Evolutionary conservation across 1,140 invertebrate species (phyloP).

Genomic region (Octopus sinensis): DNA sequence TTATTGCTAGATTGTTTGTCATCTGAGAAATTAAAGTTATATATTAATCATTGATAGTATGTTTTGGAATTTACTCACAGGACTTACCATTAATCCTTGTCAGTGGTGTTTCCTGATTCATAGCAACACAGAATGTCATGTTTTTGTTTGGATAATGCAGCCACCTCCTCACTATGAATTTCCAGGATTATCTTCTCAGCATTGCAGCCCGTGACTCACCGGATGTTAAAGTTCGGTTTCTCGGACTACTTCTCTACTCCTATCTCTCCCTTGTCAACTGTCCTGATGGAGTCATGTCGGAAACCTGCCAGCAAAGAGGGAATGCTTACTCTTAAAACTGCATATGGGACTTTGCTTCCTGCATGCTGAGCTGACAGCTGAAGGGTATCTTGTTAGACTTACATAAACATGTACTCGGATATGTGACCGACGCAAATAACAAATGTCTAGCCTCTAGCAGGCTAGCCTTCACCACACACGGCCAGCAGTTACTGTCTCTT

Average conservation of each 20-base stretch:
- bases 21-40: too few relatives aligned
- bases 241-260: constrained; percentile 3
- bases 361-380: not conserved
- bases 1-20: too few relatives aligned
- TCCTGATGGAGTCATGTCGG: constrained; percentile 19
- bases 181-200: constrained; percentile 3
- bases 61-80: not conserved
- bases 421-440: constrained; percentile 12
- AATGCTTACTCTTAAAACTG: not conserved
- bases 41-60: too few relatives aligned
- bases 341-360: constrained; percentile 15
- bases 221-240: not conserved
- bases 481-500: not conserved
- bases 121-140: constrained; percentile 6
- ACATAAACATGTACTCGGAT: constrained; percentile 16
- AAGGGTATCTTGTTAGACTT: constrained; percentile 17
- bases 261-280: not conserved
- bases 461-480: not conserved
- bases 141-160: constrained; percentile 8
- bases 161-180: constrained; percentile 1
- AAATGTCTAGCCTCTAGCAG: constrained; percentile 2
- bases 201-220: constrained; percentile 3
- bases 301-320: constrained; percentile 15
- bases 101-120: constrained; percentile 1
- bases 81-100: not conserved